Base-by-base conservation (phyloP, 2,113 vertebrate species). In the Sapajus apella region DNA sequence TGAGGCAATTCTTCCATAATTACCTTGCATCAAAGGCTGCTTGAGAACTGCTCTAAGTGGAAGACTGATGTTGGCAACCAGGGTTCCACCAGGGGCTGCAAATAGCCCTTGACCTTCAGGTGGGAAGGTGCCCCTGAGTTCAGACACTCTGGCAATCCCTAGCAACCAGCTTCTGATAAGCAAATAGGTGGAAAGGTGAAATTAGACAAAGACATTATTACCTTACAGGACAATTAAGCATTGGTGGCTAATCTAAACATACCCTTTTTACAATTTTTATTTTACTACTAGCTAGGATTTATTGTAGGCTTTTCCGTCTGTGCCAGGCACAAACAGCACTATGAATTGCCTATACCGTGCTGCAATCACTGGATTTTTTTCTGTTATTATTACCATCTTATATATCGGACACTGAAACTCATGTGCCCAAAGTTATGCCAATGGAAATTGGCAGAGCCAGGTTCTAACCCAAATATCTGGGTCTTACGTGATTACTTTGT, bases 81-180 rank as follows among this genome's bases (percentile, higher is more conserved):
- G 8, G 12, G 3, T 35, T 55, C 64, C 37, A n/a, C 2, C 1
- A 32, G 10, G 43, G 7, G 37, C 85, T 17, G 32, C 18, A 18
- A 6, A 13, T 10, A 3, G 27, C 40, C 21, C 18, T n/a, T 5
- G 6, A 9, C 8, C 61, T 35, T 55, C 17, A 0, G 0, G 0
- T 4, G 3, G 61, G 55, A 47, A 81, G 66, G 52, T 23, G 5
- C 23, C 61, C 11, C 73, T 0, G 8, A 73, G 23, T 35, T 17
- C 32, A 8, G 94, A 13, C 8, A 0, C 5, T 4, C 14, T 37
- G 18, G 32, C 40, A 12, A 2, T 37, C n/a, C 16, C 75, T 61
- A 58, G 56, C 47, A 37, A 76, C 10, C 11, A 16, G 20, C 18
- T n/a, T 35, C 52, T 16, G 12, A 50, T 32, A 25, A 21, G n/a